Conservation (phyloP, 2,797 vertebrate genomes). For the Clarias laeviceps region DNA sequence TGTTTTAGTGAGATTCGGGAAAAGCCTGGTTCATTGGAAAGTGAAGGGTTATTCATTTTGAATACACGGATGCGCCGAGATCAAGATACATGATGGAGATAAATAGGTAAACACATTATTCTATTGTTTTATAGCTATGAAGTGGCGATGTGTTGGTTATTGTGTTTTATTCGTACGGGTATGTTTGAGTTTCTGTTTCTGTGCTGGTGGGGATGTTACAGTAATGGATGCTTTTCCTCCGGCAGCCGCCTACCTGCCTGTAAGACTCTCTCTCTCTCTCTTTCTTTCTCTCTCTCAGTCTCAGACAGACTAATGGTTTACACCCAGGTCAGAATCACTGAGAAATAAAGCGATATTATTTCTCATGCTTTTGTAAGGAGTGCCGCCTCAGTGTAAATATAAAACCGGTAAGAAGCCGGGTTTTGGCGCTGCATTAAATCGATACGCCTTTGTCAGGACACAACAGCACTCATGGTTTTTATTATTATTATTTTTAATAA, state of each 20-base stretch:
- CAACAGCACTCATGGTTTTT: not conserved
- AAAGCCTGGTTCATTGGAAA: not conserved
- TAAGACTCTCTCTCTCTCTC: not conserved
- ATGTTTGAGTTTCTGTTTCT: constrained; percentile 1
- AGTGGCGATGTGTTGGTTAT: not conserved
- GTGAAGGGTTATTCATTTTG: not conserved
- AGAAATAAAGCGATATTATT: not conserved
- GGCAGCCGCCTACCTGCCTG: constrained; percentile 21
- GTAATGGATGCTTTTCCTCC: constrained; percentile 39
- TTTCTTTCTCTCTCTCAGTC: not conserved
- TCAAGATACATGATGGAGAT: constrained; percentile 32
- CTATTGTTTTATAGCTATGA: not conserved
- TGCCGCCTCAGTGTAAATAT: not conserved
- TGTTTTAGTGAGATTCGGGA: not conserved
- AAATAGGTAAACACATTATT: constrained; percentile 20
- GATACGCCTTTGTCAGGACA: not conserved
- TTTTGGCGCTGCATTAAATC: not conserved
- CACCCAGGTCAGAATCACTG: not conserved
- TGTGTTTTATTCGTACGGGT: not conserved
- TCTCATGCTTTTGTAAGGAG: not conserved
- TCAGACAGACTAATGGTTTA: not conserved
- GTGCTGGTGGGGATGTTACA: not conserved
- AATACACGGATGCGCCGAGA: constrained; percentile 21
- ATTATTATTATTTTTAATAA: no score
- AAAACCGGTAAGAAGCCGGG: not conserved